Base-by-base conservation (phyloP, 2,797 vertebrate genomes). In the Acropternis orthonyx region DNA sequence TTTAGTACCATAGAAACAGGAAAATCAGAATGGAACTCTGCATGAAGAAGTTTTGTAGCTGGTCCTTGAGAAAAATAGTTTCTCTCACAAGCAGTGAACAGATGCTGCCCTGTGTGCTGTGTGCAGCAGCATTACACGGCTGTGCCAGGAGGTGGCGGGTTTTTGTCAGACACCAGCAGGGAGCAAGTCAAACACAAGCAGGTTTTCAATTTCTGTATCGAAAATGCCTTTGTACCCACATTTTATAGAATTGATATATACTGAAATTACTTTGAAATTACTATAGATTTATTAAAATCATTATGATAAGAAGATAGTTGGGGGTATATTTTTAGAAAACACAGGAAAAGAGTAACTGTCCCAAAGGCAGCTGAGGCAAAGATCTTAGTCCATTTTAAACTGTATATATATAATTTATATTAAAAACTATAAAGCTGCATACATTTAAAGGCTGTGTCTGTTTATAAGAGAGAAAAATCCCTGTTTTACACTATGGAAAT, bases 101-200 rank as follows among this genome's bases (percentile, higher is more conserved):
- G 43, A 12, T 9, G 48, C 36, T 76, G 52, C 55, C 46, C n/a
- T 13, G 20, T 0, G 32, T 51, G 68, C 63, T 14, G 63, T 2
- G 44, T 22, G 78, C 82, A 72, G 68, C 52, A 32, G 54, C 10
- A 28, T 8, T 66, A 75, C 68, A 75, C 0, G 0, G 20, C 41
- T 14, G 9, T 24, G 77, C 91, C 95, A 86, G 79, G 4, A 92
- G 94, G 90, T 84, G 96, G 95, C 79, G 4, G 32, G 9, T 32
- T 48, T 37, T 48, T 62, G 55, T n/a, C 66, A 69, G 69, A 81
- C 12, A 36, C 23, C 48, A 48, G 54, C 28, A 37, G 28, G 36
- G 16, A 92, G 23, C 72, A 54, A 61, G 23, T 80, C n/a, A 75
- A 92, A 69, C n/a, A 32, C 2, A 2, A 67, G 22, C 10, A 17